Evolutionary conservation across 1,140 invertebrate species (phyloP), one percentile per base, ranked within the genome.

Genomic region (Eubasilissa regina): DNA sequence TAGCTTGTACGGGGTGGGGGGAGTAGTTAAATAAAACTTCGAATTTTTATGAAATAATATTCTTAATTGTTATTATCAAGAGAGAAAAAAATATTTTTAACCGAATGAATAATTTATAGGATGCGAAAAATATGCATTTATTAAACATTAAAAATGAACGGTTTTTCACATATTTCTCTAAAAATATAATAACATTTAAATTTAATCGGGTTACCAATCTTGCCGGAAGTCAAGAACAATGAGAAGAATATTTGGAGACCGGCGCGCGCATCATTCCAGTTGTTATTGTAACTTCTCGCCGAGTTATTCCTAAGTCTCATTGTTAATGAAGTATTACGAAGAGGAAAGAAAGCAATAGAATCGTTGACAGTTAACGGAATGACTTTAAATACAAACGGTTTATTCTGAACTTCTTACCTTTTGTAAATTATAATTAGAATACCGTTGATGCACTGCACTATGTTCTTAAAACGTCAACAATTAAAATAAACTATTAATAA

Each of bases 201-300:
- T 74, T 47, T 74, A 74, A 74, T 74, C 70, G 51, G 25, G 25
- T 44, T 56, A 44, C 56, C 70, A 74, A 74, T 74, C 70, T 74
- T 21, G 21, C 17, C 48, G 51, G 70, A 74, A 56, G 25, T 10
- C 43, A 11, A 56, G 48, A 73, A 74, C 70, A 74, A 74, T 74
- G 70, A 55, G 51, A 74, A 56, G 19, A 15, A 55, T 44, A 56
- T 47, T 44, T 43, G 53, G 53, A 74, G 70, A 74, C 53, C 13
- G 25, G n/a, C 43, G 66, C 45, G n/a, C 43, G 66, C 45, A 15
- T 64, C 60, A 35, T 64, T 58, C 17, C 45, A 48, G 48, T 48
- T 66, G 62, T 66, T 21, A 70, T 70, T 70, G 17, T 70, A 51
- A 70, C 51, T 70, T 70, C 47, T 11, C 58, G 17, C 25, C 44